Base-by-base conservation (phyloP, 2,797 vertebrate species). In the Ptychobarbus kaznakovi region DNA sequence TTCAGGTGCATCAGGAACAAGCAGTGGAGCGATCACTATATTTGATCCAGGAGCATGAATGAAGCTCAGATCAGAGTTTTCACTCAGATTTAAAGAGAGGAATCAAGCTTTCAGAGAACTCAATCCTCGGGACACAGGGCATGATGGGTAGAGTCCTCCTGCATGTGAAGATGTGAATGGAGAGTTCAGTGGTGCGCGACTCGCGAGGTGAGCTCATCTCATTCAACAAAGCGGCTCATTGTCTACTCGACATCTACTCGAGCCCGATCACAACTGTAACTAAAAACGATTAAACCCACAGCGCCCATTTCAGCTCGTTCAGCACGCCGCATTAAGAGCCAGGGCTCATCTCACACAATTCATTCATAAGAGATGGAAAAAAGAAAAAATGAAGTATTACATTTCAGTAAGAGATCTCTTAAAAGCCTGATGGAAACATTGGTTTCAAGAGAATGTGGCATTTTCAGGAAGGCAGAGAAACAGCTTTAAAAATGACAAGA, bases 211-310 rank as follows among this genome's bases (percentile, higher is more conserved):
- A 86, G 69, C 81, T 86, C 78, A 79, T 80, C 44, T 86, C 74
- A 42, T 72, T 78, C 32, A 90, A 93, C 93, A 94, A 92, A 92
- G 91, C 83, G 82, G 79, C 90, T 89, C 89, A 85, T 87, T 93
- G 93, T 95, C n/a, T 83, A 61, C 58, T 73, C 18, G 70, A n/a
- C n/a, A 11, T 89, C 91, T 91, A 88, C 76, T 88, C 86, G 4
- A 61, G 61, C 66, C 1, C 3, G 87, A 87, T 87, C 86, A 87
- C 16, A 90, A 88, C n/a, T 73, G 91, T 90, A 93, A 94, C 88
- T 89, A 25, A 88, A 94, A 89, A 91, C 92, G 88, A 84, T 87
- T 87, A 81, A 91, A 85, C 89, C 81, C 69, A 85, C 87, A 75
- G 70, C 44, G 49, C 82, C 75, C 82, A 83, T 88, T 92, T 90